A percentile compares a stretch with the other conserved stretches of the same genome.
Conservation (phyloP, 2,797 vertebrate genomes). For the Syndactyla subalaris region DNA sequence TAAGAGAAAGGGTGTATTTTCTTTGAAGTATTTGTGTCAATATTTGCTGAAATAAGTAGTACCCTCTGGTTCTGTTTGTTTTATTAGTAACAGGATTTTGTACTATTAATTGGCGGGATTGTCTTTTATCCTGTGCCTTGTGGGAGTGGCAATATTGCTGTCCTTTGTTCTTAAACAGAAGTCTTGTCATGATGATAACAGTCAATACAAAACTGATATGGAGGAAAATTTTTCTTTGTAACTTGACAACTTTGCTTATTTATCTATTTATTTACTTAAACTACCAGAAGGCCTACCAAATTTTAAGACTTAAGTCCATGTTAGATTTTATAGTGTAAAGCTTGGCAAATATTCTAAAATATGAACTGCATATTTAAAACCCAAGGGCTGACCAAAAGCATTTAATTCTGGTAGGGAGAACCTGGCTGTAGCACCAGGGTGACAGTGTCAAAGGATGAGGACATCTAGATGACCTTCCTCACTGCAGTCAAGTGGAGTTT, state of each 20-base stretch:
- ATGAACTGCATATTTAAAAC: not conserved
- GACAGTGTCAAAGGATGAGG: not conserved
- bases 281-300: not conserved
- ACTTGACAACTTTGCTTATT: not conserved
- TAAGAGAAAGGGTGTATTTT: not conserved
- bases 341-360: not conserved
- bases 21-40: not conserved
- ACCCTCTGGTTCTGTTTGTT: not conserved
- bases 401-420: not conserved
- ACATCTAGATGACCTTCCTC: not conserved
- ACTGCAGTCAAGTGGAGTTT: not conserved
- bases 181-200: not conserved
- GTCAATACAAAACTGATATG: not conserved
- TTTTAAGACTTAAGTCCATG: not conserved
- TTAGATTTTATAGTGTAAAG: not conserved
- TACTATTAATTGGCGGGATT: not conserved
- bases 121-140: not conserved
- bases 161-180: not conserved
- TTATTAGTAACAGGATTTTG: not conserved
- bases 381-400: not conserved
- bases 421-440: not conserved
- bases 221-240: not conserved
- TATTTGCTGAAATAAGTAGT: conserved; percentile 2
- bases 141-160: not conserved
- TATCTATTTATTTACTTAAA: not conserved